Evolutionary conservation across 2,797 vertebrate species (phyloP), one percentile per base, ranked within the genome.

Genomic region (Centropyge bicolor): DNA sequence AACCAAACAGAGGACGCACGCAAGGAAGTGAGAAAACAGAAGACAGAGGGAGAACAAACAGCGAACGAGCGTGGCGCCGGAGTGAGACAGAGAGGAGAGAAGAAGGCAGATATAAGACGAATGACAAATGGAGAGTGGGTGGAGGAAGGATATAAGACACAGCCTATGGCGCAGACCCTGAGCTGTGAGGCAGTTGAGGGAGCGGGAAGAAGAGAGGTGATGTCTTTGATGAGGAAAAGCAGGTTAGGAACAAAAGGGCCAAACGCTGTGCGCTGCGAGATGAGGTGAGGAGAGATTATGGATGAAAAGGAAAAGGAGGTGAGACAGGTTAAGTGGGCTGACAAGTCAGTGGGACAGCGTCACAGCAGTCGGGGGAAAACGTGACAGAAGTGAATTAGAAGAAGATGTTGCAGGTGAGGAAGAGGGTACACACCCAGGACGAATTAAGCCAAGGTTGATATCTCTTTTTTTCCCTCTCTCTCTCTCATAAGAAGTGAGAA

Each of bases 181-280:
- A 76, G 57, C 80, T 79, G 36, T 41, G 14, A 57, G 67, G 76
- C 65, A 59, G 61, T 31, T 31, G 11, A 67, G 14, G 14, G 38
- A 22, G 57, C 52, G 31, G 20, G 65, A 74, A 35, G 65, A 76
- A 43, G 48, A 72, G 73, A 62, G 35, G 57, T 12, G 65, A 38
- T 10, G 76, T 67, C 74, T 83, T 80, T 86, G 74, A 84, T 77
- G 85, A 84, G 57, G 64, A 80, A 74, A 75, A 83, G 71, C 63
- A 68, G 60, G 80, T 76, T 64, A 62, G 81, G 27, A 68, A 70
- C 56, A 74, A 71, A 79, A 71, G 67, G 75, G 78, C 49, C 57
- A 55, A 81, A 43, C 7, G 7, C 48, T 73, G 19, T 41, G 59
- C 6, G n/a, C 22, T 5, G n/a, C n/a, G 49, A 71, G 43, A 59